Evolutionary conservation across 2,888 invertebrate species (phyloP), one percentile per base, ranked within the genome.

Genomic region (Andrena chrysosceles): DNA sequence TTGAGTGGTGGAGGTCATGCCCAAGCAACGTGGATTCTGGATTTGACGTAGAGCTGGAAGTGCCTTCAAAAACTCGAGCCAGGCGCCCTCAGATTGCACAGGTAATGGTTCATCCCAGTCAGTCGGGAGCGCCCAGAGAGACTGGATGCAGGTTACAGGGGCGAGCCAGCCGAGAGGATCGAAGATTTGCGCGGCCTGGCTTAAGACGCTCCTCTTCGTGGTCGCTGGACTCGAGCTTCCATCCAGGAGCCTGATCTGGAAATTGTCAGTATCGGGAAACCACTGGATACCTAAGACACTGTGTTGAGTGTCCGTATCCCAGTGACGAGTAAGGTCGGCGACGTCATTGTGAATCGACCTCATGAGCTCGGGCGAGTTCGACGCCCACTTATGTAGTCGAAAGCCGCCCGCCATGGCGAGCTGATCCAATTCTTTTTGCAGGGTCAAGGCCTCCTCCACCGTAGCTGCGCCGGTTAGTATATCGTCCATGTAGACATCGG

Each of bases 401-500:
- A 84, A 84, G 0, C 86, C 84, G 56, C 86, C 85, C 64, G 84
- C 81, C 42, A 0, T 60, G 74, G 80, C 81, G 3, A 87, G 35
- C 2, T 52, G 26, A 0, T 4, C 66, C 0, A 87, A n/a, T 2
- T 88, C 48, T 35, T 10, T 68, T 68, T 20, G 62, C 0, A 16
- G 74, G 2, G 5, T 0, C 10, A 16, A 10, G 0, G 72, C 60
- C 0, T 76, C 49, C 2, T 59, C 35, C 2, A 71, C 8, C 2
- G 75, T 49, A 2, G 33, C 7, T 33, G 33, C 7, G 0, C 86
- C 86, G 7, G 80, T 73, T 8, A 82, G 77, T 7, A 85, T 83
- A 64, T 88, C 87, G 16, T 88, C 85, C 13, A 84, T 80, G 29
- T 86, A 85, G 16, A 84, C 59, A 6, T 81, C 85, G 0, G 73